These are phyloP conservation scores for Brachypodius melanocephalos DNA, from an alignment of 2,113 vertebrate genomes.

Conservation along the genomic window DNA sequence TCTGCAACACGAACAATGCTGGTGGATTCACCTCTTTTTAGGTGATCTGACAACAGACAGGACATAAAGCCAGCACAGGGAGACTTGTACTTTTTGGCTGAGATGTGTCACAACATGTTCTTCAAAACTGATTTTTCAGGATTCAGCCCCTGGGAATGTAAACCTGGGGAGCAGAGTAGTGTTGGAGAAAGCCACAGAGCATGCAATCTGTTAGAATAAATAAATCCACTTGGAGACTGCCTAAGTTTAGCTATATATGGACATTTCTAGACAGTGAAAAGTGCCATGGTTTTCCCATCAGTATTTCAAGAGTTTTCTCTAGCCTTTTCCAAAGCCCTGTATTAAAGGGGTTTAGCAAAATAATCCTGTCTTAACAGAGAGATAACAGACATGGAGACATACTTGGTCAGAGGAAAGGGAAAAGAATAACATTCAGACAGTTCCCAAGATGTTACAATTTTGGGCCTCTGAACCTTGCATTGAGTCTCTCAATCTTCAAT, in stretches of 20 bases:
- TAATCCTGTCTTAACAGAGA: neutral
- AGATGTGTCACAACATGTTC: neutral
- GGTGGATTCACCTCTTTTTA: neutral
- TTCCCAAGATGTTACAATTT: neutral
- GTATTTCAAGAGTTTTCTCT: neutral
- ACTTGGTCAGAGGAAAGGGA: neutral
- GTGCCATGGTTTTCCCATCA: neutral
- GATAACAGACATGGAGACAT: neutral
- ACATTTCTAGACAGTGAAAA: constrained; percentile 7
- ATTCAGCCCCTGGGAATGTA: neutral
- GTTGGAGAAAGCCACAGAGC: neutral
- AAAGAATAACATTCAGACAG: neutral
- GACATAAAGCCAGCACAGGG: neutral
- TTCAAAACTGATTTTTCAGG: constrained; percentile 15
- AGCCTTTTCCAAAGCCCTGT: neutral
- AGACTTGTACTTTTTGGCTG: neutral
- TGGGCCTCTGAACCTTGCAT: neutral
- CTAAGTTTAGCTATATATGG: neutral
- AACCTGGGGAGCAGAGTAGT: neutral
- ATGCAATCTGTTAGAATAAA: neutral
- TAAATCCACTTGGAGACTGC: neutral
- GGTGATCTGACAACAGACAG: neutral
- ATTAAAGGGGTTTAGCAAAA: neutral
- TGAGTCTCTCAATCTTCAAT: neutral
- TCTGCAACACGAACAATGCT: neutral